These are phyloP conservation scores for Pterocles burchelli DNA, from an alignment of 2,113 vertebrate species.

Conservation along the genomic window DNA sequence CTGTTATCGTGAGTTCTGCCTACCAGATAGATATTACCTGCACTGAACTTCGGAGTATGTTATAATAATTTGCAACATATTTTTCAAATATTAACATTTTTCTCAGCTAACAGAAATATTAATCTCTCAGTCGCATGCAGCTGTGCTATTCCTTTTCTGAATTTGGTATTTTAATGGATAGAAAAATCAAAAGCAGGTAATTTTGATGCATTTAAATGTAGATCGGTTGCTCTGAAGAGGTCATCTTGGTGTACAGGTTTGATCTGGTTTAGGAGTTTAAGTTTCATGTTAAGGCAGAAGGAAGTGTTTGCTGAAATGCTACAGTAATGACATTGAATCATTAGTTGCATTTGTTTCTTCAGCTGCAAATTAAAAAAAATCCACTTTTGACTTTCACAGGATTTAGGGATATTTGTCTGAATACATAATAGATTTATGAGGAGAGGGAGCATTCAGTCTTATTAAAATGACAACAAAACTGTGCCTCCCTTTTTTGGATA, in stretches of 20 bases:
- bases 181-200: background rate
- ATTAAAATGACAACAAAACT: slow-evolving; percentile 3
- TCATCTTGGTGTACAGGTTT: background rate
- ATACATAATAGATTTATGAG: background rate
- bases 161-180: background rate
- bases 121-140: background rate
- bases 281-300: background rate
- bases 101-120: background rate
- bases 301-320: background rate
- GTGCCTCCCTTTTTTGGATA: background rate
- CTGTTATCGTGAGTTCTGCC: background rate
- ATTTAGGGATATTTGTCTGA: background rate
- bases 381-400: background rate
- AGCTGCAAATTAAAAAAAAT: background rate
- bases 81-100: background rate
- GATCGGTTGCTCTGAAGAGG: background rate
- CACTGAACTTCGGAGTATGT: background rate
- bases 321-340: background rate
- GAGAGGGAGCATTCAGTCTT: background rate
- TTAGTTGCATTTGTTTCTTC: slow-evolving; percentile 28
- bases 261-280: background rate
- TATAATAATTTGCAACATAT: background rate
- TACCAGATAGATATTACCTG: background rate
- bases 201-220: background rate
- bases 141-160: background rate